Evolutionary conservation across 1,140 invertebrate species (phyloP).

Genomic region (Ruditapes philippinarum): DNA sequence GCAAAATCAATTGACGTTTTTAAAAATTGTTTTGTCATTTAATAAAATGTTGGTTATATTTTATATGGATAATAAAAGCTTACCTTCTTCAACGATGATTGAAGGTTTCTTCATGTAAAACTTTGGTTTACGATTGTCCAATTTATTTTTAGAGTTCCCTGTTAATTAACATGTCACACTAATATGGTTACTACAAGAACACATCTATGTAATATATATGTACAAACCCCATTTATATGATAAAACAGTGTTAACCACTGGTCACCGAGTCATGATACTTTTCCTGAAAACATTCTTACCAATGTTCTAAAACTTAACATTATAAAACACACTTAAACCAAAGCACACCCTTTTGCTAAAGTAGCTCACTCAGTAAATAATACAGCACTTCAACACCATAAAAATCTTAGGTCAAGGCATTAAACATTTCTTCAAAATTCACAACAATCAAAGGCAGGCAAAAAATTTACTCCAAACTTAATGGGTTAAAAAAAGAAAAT

Average conservation of each 20-base stretch:
- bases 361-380: no score
- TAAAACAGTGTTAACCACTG: not conserved
- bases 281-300: not conserved
- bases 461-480: no score
- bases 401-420: no score
- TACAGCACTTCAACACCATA: no score
- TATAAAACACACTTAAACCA: no score
- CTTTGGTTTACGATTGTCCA: conserved; percentile 71
- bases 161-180: conserved; percentile 52
- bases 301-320: no score
- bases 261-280: not conserved
- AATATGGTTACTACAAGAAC: conserved; percentile 9
- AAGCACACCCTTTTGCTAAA: no score
- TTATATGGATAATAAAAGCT: conserved; percentile 32
- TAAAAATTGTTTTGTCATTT: no score
- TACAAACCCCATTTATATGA: conserved; percentile 42
- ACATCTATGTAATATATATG: conserved; percentile 33
- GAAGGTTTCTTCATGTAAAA: conserved; percentile 80
- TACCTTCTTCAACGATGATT: conserved; percentile 84
- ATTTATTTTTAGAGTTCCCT: conserved; percentile 60
- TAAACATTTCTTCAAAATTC: no score
- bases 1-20: no score
- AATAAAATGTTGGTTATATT: conserved; percentile 37
- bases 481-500: not conserved
- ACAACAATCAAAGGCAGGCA: no score